phyloP scores from a whole-genome alignment of 2,113 vertebrate genomes.

The Leptobrachium leishanense region DNA sequence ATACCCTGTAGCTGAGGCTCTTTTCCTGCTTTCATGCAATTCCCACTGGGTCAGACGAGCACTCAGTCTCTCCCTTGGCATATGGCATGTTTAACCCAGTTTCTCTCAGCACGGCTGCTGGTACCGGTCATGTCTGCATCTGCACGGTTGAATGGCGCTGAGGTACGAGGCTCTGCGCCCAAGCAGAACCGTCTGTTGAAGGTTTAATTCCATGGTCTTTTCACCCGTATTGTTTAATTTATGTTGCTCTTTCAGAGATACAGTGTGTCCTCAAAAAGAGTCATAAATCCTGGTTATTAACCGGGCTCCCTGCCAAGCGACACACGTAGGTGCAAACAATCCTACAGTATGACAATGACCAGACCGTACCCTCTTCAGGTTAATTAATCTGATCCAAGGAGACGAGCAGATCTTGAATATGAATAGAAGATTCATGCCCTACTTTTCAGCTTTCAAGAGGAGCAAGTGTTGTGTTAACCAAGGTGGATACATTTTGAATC shows the following conservation, averaged over 20 bases:
- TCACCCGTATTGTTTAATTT: slow-evolving; percentile 45
- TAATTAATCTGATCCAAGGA: too few species aligned
- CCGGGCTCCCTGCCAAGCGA: not conserved
- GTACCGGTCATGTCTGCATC: slow-evolving; percentile 20
- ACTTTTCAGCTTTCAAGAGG: too few species aligned
- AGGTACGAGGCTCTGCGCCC: slow-evolving; percentile 11
- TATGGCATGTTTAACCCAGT: slow-evolving; percentile 39
- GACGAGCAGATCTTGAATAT: too few species aligned
- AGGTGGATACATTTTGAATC: too few species aligned
- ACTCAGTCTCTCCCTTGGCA: slow-evolving; percentile 40
- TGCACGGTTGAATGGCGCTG: slow-evolving; percentile 6
- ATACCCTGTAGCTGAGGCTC: slow-evolving; percentile 12
- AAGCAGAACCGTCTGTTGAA: slow-evolving; percentile 32
- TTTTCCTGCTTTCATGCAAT: slow-evolving; percentile 7
- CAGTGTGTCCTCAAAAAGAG: slow-evolving; percentile 25
- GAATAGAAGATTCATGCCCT: too few species aligned
- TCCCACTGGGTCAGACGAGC: slow-evolving; percentile 34
- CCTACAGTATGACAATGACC: too few species aligned
- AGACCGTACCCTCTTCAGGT: too few species aligned
- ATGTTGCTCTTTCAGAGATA: slow-evolving; percentile 37
- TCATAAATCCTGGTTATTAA: slow-evolving; percentile 16
- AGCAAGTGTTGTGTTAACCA: too few species aligned
- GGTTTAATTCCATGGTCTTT: slow-evolving; percentile 17
- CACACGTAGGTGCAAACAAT: not conserved
- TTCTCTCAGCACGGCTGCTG: slow-evolving; percentile 32